Conservation (phyloP, 2,888 invertebrate species). For the Antheraea assamensis region DNA sequence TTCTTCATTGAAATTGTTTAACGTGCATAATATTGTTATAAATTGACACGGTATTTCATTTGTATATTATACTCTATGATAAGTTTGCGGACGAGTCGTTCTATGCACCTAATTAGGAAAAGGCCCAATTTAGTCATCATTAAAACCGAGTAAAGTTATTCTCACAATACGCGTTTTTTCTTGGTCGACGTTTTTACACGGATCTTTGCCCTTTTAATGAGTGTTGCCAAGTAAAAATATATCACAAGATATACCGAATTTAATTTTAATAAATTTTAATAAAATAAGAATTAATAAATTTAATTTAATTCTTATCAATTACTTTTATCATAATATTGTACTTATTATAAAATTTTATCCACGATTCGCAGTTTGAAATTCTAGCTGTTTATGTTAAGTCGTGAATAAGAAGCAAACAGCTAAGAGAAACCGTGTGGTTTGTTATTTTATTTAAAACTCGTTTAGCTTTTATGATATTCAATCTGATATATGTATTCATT, state of each 20-base stretch:
- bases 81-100: neutral
- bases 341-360: too few species aligned
- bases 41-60: neutral
- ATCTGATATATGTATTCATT: neutral
- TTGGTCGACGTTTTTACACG: neutral
- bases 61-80: neutral
- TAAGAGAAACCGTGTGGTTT: neutral
- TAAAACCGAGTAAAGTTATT: conserved; percentile 2
- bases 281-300: too few species aligned
- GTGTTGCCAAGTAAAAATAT: neutral
- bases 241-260: neutral
- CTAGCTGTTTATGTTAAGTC: neutral
- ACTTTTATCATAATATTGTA: too few species aligned
- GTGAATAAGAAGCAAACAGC: neutral
- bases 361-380: too few species aligned
- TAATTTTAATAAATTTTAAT: too few species aligned
- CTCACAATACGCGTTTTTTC: neutral
- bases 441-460: neutral
- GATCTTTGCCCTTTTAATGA: neutral
- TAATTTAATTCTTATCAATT: too few species aligned
- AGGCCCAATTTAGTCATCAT: conserved; percentile 5
- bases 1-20: too few species aligned
- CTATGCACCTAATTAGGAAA: neutral
- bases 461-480: neutral
- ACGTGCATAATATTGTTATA: neutral